These are phyloP conservation scores for Pheosia tremula DNA, from an alignment of 2,888 invertebrate genomes.

Conservation along the genomic window DNA sequence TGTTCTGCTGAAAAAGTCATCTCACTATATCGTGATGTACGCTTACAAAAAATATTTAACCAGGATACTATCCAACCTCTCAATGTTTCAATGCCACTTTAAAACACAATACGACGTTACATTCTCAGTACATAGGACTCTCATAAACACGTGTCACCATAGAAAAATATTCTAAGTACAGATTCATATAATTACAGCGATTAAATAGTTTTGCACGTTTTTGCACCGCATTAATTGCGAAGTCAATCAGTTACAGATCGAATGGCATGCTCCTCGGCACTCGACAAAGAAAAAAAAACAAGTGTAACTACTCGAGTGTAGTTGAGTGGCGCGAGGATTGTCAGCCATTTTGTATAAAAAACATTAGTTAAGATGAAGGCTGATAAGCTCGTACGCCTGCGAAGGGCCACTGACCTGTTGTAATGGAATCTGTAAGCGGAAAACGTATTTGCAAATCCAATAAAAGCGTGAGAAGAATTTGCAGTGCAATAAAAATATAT, in stretches of 20 bases:
- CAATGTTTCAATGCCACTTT: too few species aligned
- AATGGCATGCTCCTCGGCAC: constrained; percentile 4
- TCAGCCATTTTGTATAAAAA: constrained; percentile 15
- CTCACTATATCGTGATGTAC: too few species aligned
- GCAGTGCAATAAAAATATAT: too few species aligned
- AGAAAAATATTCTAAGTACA: neutral
- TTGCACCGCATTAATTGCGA: constrained; percentile 2
- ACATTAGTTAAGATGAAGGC: constrained; percentile 32
- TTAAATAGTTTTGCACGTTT: constrained; percentile 2
- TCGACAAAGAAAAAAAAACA: constrained; percentile 3
- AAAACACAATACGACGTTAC: too few species aligned
- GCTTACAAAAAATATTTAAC: too few species aligned
- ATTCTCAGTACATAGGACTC: too few species aligned
- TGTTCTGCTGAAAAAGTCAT: too few species aligned
- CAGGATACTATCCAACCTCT: too few species aligned
- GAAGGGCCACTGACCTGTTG: constrained; percentile 4
- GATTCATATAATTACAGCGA: constrained; percentile 1
- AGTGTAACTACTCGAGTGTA: constrained; percentile 11
- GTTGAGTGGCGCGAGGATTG: constrained; percentile 27
- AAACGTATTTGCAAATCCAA: constrained; percentile 3
- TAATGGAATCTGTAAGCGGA: constrained; percentile 4
- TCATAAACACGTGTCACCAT: neutral
- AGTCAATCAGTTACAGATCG: constrained; percentile 5
- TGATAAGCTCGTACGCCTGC: constrained; percentile 5
- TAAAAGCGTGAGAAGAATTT: neutral